Conservation (phyloP, 2,797 vertebrate species). For the Propithecus deckenii region DNA sequence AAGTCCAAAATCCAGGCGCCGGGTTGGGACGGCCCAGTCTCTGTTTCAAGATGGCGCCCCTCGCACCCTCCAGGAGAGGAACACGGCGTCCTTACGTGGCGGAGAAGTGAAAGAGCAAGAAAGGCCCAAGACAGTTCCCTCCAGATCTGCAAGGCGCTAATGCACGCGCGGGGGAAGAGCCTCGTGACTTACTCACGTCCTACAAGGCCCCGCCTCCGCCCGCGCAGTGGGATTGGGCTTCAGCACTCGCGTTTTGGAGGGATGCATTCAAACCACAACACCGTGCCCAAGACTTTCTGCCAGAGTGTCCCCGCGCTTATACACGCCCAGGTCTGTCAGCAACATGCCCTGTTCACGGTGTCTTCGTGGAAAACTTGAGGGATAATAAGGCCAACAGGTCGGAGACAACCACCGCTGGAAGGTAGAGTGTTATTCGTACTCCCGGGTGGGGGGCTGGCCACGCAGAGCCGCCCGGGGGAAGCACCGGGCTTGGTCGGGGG, state of each 20-base stretch:
- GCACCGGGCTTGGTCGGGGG: accelerated
- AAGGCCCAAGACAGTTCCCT: background rate
- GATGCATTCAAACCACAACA: too few species aligned
- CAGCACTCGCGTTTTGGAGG: background rate
- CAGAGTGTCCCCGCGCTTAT: background rate
- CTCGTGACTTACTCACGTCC: too few species aligned
- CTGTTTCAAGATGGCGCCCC: background rate
- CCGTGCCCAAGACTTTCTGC: too few species aligned
- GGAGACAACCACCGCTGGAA: background rate
- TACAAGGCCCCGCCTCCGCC: background rate
- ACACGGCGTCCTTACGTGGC: accelerated
- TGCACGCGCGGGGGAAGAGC: too few species aligned
- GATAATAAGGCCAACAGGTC: background rate
- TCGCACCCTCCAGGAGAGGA: too few species aligned
- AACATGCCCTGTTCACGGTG: background rate
- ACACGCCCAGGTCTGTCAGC: background rate
- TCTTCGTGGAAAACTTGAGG: background rate
- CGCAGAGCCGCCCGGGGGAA: accelerated
- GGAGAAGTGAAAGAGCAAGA: background rate
- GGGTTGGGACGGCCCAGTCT: background rate
- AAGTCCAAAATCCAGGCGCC: background rate
- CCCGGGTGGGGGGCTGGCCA: background rate
- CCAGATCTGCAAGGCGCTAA: background rate
- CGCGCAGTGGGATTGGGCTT: background rate
- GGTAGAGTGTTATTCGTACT: background rate